Conservation (phyloP, 2,113 vertebrate genomes). For the Scolopax mira region DNA sequence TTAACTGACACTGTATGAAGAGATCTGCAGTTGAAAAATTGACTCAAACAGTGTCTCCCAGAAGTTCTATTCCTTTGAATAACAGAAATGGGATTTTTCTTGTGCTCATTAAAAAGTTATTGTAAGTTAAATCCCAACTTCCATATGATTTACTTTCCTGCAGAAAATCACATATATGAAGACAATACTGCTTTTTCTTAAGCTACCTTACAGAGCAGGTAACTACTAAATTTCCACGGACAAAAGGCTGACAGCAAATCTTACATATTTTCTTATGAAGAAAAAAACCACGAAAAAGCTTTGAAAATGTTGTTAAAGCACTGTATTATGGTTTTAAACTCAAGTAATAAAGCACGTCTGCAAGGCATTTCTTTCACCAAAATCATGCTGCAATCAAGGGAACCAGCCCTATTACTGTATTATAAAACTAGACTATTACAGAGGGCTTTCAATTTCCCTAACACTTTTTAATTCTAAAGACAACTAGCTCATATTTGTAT, state of each 20-base stretch:
- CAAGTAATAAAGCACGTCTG: slow-evolving; percentile 24
- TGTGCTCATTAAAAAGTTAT: slow-evolving; percentile 49
- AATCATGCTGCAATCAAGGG: slow-evolving; percentile 28
- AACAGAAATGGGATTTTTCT: slow-evolving; percentile 31
- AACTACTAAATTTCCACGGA: slow-evolving; percentile 58
- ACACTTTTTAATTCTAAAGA: not conserved
- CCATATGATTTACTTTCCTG: not conserved
- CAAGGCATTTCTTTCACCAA: slow-evolving; percentile 49
- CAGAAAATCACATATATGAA: not conserved
- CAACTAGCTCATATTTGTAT: not conserved
- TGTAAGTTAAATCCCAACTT: slow-evolving; percentile 63
- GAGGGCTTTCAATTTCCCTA: slow-evolving; percentile 1
- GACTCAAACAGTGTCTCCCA: slow-evolving; percentile 37
- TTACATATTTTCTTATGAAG: slow-evolving; percentile 25
- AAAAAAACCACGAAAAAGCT: not conserved
- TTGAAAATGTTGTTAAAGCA: slow-evolving; percentile 57
- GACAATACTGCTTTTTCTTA: slow-evolving; percentile 42
- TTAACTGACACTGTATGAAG: slow-evolving; percentile 39
- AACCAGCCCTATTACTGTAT: slow-evolving; percentile 53
- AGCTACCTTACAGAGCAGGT: slow-evolving; percentile 51
- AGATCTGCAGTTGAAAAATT: slow-evolving; percentile 45
- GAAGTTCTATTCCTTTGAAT: slow-evolving; percentile 51
- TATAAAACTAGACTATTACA: slow-evolving; percentile 49
- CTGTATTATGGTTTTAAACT: slow-evolving; percentile 44
- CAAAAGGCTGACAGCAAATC: slow-evolving; percentile 49